Base-by-base conservation (phyloP, 2,797 vertebrate species). In the Xenentodon cancila region DNA sequence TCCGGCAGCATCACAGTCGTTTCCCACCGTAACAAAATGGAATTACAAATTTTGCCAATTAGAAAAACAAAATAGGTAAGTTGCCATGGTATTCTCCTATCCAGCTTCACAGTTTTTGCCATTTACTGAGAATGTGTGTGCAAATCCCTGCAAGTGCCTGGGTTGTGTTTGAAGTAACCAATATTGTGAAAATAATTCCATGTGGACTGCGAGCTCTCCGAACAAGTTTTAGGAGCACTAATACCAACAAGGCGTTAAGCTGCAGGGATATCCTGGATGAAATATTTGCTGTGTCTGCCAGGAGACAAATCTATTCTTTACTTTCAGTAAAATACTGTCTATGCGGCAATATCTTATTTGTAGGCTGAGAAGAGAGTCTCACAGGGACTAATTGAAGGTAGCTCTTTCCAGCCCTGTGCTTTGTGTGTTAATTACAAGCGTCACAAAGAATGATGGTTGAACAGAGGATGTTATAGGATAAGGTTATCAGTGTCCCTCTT, bases 341-440 rank as follows among this genome's bases (percentile, higher is more conserved):
- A 91, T 90, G 86, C 68, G 68, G 91, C 91, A 87, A 85, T 89
- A 91, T 91, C 89, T 90, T 91, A 90, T 90, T 89, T 89, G 87
- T 69, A 85, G 88, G 77, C 81, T 77, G 84, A 82, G 77, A 72
- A 74, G 51, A 8, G 75, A 84, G 83, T 87, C 91, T 92, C 92
- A 67, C 72, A 84, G 91, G 92, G 90, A 91, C 91, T 91, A 93
- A 92, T 92, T 91, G 90, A 79, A 86, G 82, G 70, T 21, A 58
- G 79, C 66, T 70, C 85, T 66, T 64, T 84, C 84, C 79, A 80
- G 84, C 72, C 70, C 75, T 84, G 69, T 79, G 85, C 89, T 88
- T 88, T 90, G 87, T 91, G 89, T 91, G 88, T 91, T 91, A 92
- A 92, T 92, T 92, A 91, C 86, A 75, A 53, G 88, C 87, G 87